Conservation (phyloP, 2,113 vertebrate genomes). For the Protobothrops flavoviridis region DNA sequence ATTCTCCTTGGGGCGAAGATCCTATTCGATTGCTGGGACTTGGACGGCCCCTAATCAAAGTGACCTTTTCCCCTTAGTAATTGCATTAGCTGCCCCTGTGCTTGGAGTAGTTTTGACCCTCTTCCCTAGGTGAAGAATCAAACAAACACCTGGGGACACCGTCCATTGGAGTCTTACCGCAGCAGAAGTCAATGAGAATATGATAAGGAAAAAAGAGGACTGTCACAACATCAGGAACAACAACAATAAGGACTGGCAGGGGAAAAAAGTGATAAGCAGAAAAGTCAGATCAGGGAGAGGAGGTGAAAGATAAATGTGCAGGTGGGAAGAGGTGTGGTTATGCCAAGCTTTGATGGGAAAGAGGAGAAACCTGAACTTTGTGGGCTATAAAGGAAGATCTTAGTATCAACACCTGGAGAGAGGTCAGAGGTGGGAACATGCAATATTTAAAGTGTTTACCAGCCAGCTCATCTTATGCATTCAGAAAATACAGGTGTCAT, state of each 20-base stretch:
- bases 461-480: not conserved
- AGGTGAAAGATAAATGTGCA: slow-evolving; percentile 49
- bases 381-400: not conserved
- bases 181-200: slow-evolving; percentile 39
- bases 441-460: not conserved
- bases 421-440: not conserved
- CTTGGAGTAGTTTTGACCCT: not conserved
- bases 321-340: slow-evolving; percentile 60
- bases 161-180: not conserved
- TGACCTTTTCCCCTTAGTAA: not conserved
- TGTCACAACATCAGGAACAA: not conserved
- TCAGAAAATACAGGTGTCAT: not conserved
- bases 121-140: not conserved
- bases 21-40: not conserved
- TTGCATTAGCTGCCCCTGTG: fast-evolving
- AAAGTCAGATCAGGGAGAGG: slow-evolving; percentile 60
- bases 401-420: not conserved
- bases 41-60: no score
- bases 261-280: slow-evolving; percentile 51
- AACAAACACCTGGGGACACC: not conserved
- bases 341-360: slow-evolving; percentile 55
- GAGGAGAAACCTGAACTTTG: slow-evolving; percentile 48
- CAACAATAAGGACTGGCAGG: not conserved
- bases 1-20: not conserved
- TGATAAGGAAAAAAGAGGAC: slow-evolving; percentile 41